phyloP scores from a whole-genome alignment of 2,797 vertebrate genomes.

The Varecia variegata region DNA sequence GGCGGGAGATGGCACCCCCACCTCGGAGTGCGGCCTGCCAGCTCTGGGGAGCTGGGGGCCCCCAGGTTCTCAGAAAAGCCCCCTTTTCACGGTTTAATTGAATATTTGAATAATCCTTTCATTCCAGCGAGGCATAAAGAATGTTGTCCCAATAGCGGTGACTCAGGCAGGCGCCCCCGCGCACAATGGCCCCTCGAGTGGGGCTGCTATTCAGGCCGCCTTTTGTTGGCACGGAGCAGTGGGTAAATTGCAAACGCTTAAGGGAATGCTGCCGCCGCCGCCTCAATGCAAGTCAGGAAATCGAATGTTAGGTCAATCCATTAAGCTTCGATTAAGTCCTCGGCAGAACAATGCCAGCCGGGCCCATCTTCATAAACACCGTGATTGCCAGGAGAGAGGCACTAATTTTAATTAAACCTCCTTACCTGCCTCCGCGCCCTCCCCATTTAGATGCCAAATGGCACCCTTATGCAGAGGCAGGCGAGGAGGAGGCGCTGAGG shows the following conservation, averaged over 20 bases:
- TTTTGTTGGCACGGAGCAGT: slow-evolving; percentile 93
- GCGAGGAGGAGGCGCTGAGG: slow-evolving; percentile 76
- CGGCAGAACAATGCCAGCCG: slow-evolving; percentile 93
- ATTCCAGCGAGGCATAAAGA: slow-evolving; percentile 96
- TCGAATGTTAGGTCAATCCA: slow-evolving; percentile 94
- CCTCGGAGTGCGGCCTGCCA: slow-evolving; percentile 67
- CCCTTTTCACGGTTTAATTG: slow-evolving; percentile 98
- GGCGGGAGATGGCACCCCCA: slow-evolving; percentile 77
- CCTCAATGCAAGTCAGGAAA: slow-evolving; percentile 92
- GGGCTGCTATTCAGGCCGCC: slow-evolving; percentile 92
- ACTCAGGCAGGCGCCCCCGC: slow-evolving; percentile 88
- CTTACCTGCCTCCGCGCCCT: slow-evolving; percentile 92
- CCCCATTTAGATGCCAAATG: slow-evolving; percentile 91
- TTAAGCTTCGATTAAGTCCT: slow-evolving; percentile 96
- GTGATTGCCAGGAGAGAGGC: slow-evolving; percentile 90
- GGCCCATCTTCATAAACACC: slow-evolving; percentile 93
- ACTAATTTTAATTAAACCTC: slow-evolving; percentile 97
- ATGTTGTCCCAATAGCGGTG: slow-evolving; percentile 90
- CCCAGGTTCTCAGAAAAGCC: slow-evolving; percentile 91
- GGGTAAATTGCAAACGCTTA: slow-evolving; percentile 97
- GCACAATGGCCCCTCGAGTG: slow-evolving; percentile 94
- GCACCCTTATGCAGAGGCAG: slow-evolving; percentile 85
- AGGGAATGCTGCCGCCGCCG: slow-evolving; percentile 90
- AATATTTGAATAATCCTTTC: slow-evolving; percentile 99
- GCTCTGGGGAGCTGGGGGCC: slow-evolving; percentile 86